phyloP scores from a whole-genome alignment of 2,888 invertebrate species.

The Pelosia muscerda region DNA sequence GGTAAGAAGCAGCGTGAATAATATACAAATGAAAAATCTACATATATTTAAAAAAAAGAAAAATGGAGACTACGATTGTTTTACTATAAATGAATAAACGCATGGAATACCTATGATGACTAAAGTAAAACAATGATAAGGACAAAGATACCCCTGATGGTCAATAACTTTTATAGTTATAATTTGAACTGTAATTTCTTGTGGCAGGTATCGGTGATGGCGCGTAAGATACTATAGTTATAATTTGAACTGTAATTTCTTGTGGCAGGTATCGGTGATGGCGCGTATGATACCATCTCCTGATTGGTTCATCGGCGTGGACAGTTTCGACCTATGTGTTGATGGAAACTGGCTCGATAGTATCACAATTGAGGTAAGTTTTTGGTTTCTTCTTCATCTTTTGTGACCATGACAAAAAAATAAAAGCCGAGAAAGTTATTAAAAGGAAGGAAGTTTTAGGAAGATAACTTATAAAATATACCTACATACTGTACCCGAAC shows the following conservation, averaged over 20 bases:
- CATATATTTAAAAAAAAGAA: too few species aligned
- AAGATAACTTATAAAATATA: too few species aligned
- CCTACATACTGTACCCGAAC: too few species aligned
- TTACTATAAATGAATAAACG: too few species aligned
- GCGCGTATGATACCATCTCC: slow-evolving; percentile 97
- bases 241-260: slow-evolving; percentile 39
- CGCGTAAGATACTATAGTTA: slow-evolving; percentile 90
- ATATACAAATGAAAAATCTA: too few species aligned
- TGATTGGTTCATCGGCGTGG: slow-evolving; percentile 98
- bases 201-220: slow-evolving; percentile 94
- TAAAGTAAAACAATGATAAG: neutral
- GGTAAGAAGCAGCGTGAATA: too few species aligned
- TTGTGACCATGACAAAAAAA: neutral
- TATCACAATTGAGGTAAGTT: slow-evolving; percentile 93
- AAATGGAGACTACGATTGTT: too few species aligned
- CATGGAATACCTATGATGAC: too few species aligned
- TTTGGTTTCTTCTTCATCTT: too few species aligned
- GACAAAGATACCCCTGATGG: slow-evolving; percentile 3
- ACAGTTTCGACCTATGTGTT: slow-evolving; percentile 96
- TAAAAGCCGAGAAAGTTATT: neutral
- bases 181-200: slow-evolving; percentile 41
- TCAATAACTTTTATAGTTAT: slow-evolving; percentile 31
- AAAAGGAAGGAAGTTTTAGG: too few species aligned
- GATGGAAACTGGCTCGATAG: slow-evolving; percentile 97
- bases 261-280: slow-evolving; percentile 93